Base-by-base conservation (phyloP, 1,140 invertebrate genomes). In the Gonatopus flavifemur region DNA sequence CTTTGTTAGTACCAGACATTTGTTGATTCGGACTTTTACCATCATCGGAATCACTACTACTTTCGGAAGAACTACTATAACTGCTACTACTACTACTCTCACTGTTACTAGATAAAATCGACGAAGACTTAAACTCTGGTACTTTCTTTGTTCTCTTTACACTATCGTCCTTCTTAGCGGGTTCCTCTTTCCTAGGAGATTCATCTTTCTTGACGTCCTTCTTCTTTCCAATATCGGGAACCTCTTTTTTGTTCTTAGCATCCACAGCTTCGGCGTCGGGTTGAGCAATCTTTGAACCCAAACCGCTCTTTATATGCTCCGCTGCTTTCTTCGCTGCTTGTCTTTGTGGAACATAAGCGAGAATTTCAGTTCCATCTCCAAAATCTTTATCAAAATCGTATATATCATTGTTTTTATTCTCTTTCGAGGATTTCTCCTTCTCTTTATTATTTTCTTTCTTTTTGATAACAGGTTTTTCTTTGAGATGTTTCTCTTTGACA, bases 251-350 rank as follows among this genome's bases (percentile, higher is more conserved):
- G 5, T 64, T 31, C 46, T 74, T 75, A 1, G 22, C 30, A 1
- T 73, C 70, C 0, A 44, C 22, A 2, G 57, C 52, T 30, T 70
- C 67, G 0, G 53, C 35, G n/a, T 73, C 72, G 7, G 58, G 44
- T 25, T 67, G 72, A 62, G 47, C 75, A 63, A 70, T 74, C 57
- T 82, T 79, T 56, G 88, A 88, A 18, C 81, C 83, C 43, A 89
- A 76, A 32, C 88, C 88, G 73, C 87, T 91, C 64, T 93, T 93
- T 31, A 94, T 89, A 64, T 93, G 90, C 59, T 91, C 90, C 9
- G 90, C 90, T 2, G 91, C 91, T 72, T 94, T 94, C 68, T 93
- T 93, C 25, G 92, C 92, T 3, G 92, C 92, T 76, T 93, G 89
- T 30, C 92, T 77, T 69, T 94, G 91, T 1, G 92, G 92, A 28